Conservation (phyloP, 2,888 invertebrate species). For the Chrysodeixis includens region DNA sequence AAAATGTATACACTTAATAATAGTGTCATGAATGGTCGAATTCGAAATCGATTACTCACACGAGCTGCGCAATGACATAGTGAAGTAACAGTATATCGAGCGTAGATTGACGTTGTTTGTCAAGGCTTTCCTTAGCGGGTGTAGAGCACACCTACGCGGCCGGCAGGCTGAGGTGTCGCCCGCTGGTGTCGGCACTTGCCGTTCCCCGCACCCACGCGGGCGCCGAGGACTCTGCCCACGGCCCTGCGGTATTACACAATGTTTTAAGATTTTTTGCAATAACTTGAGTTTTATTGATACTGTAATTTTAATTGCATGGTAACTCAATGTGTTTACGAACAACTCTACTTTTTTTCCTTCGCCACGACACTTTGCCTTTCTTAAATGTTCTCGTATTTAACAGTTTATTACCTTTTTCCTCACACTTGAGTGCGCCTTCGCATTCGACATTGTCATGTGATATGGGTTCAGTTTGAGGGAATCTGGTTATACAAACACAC, state of each 20-base stretch:
- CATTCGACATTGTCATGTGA: neutral
- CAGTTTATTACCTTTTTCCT: neutral
- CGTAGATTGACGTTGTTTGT: constrained; percentile 67
- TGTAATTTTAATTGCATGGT: constrained; percentile 12
- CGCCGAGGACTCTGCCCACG: constrained; percentile 80
- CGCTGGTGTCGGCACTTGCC: constrained; percentile 68
- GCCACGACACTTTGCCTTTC: neutral
- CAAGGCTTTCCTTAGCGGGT: constrained; percentile 75
- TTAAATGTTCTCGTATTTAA: neutral
- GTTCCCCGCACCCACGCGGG: constrained; percentile 76
- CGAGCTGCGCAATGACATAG: constrained; percentile 63
- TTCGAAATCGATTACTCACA: constrained; percentile 61
- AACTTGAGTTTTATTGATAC: constrained; percentile 21
- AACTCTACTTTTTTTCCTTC: neutral
- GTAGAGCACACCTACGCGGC: constrained; percentile 75
- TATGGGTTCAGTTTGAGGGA: constrained; percentile 32
- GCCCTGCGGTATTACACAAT: constrained; percentile 65
- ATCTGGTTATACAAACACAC: constrained; percentile 11
- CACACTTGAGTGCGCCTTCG: neutral
- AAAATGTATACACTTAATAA: constrained; percentile 15
- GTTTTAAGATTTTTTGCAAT: constrained; percentile 59
- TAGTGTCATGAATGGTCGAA: constrained; percentile 63
- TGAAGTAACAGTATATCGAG: constrained; percentile 68
- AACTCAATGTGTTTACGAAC: neutral
- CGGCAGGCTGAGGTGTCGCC: constrained; percentile 69